Evolutionary conservation across 1,140 invertebrate species (phyloP).

Genomic region (Aporrectodea caliginosa): DNA sequence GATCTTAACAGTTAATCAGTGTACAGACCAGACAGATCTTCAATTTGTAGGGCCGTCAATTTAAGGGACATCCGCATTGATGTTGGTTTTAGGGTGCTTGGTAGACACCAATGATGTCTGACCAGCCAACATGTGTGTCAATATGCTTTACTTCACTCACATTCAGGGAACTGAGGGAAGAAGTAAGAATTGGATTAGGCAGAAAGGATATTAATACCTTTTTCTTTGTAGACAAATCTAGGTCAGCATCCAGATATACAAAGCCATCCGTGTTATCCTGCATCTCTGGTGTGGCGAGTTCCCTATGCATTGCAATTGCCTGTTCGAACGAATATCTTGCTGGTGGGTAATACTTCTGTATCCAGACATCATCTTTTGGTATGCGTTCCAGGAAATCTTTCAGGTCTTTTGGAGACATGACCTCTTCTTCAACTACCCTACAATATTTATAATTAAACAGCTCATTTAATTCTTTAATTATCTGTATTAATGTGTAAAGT

Average conservation of each 20-base stretch:
- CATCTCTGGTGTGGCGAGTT: constrained; percentile 30
- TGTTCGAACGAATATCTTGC: neutral
- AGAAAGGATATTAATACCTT: constrained; percentile 23
- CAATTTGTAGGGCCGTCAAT: no score
- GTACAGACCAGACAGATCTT: no score
- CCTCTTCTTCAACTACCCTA: neutral
- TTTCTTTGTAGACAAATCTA: constrained; percentile 32
- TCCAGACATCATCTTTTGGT: constrained; percentile 31
- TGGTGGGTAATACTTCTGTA: constrained; percentile 22
- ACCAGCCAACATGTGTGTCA: no score
- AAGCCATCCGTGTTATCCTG: constrained; percentile 22
- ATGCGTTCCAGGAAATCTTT: neutral
- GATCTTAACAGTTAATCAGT: no score
- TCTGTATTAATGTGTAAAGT: no score
- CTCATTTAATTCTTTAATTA: no score
- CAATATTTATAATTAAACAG: neutral
- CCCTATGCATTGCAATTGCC: constrained; percentile 20
- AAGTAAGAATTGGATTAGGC: no score
- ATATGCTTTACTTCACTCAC: no score
- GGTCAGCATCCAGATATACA: constrained; percentile 15
- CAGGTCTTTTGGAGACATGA: neutral
- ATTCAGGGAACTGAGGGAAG: no score
- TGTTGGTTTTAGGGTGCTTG: no score
- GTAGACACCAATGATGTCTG: no score
- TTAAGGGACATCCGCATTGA: no score